Conservation (phyloP, 1,140 invertebrate species). For the Charaxes varanes region DNA sequence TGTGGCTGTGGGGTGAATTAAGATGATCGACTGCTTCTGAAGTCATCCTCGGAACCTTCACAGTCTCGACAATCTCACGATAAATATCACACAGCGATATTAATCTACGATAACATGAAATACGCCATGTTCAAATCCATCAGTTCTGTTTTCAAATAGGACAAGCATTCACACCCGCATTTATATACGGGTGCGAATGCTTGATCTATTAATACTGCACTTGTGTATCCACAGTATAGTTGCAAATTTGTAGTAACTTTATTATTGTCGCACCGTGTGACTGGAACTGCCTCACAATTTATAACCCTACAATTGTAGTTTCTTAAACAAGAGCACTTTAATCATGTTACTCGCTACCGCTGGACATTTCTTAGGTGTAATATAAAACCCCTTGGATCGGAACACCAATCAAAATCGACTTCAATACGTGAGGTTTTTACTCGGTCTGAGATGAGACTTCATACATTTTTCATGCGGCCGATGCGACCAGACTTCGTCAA, state of each 20-base stretch:
- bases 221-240: too few species aligned
- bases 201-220: too few species aligned
- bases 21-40: too few species aligned
- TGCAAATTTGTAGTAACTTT: not conserved
- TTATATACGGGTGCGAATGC: too few species aligned
- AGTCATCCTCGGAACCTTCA: too few species aligned
- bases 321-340: slow-evolving; percentile 20
- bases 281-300: slow-evolving; percentile 8
- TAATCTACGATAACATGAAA: too few species aligned
- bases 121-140: too few species aligned
- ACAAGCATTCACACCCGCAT: too few species aligned
- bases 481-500: slow-evolving; percentile 36
- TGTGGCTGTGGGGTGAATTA: too few species aligned
- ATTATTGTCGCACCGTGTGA: not conserved
- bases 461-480: slow-evolving; percentile 63
- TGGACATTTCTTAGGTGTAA: slow-evolving; percentile 34
- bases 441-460: slow-evolving; percentile 44
- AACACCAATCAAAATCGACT: slow-evolving; percentile 57
- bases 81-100: too few species aligned
- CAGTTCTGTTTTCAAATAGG: too few species aligned
- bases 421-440: slow-evolving; percentile 50
- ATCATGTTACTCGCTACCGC: slow-evolving; percentile 19
- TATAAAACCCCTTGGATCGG: slow-evolving; percentile 45
- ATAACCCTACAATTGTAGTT: slow-evolving; percentile 14
- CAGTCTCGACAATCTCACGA: too few species aligned